Evolutionary conservation across 1,140 invertebrate species (phyloP).

Genomic region (Semibalanus balanoides): DNA sequence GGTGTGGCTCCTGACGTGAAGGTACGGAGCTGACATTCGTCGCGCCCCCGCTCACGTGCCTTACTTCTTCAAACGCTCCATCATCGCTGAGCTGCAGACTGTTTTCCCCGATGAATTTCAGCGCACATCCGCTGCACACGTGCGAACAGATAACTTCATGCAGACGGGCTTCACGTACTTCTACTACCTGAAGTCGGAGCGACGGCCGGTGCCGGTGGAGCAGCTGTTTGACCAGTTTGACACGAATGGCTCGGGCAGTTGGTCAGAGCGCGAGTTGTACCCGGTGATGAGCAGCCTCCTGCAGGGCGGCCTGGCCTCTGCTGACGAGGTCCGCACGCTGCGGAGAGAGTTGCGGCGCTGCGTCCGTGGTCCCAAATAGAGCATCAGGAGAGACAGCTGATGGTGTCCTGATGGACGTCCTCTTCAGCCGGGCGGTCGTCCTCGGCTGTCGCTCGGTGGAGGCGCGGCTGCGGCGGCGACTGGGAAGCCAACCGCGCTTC

Average conservation of each 20-base stretch:
- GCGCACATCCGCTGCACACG: slow-evolving; percentile 49
- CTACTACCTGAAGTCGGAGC: slow-evolving; percentile 58
- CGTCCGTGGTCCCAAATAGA: too few relatives aligned
- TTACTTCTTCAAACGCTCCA: slow-evolving; percentile 53
- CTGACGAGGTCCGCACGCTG: background rate
- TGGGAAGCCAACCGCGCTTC: background rate
- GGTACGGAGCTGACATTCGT: slow-evolving; percentile 52
- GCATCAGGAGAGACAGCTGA: too few relatives aligned
- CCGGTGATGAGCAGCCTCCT: slow-evolving; percentile 45
- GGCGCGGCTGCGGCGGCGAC: background rate
- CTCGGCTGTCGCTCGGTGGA: background rate
- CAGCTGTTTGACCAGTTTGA: slow-evolving; percentile 62
- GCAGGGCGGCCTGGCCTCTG: too few relatives aligned
- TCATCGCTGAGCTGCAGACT: slow-evolving; percentile 47
- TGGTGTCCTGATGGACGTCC: background rate
- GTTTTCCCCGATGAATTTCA: slow-evolving; percentile 48
- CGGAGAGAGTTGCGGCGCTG: background rate
- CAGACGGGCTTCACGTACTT: slow-evolving; percentile 71
- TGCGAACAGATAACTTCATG: slow-evolving; percentile 53
- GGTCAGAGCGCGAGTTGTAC: slow-evolving; percentile 64
- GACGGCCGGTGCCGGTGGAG: slow-evolving; percentile 32
- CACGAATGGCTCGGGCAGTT: slow-evolving; percentile 56
- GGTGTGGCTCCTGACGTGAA: slow-evolving; percentile 52
- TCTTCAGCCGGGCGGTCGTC: background rate
- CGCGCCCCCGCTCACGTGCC: slow-evolving; percentile 66